Evolutionary conservation across 2,113 vertebrate species (phyloP), one percentile per base, ranked within the genome.

Genomic region (Prionailurus bengalensis): DNA sequence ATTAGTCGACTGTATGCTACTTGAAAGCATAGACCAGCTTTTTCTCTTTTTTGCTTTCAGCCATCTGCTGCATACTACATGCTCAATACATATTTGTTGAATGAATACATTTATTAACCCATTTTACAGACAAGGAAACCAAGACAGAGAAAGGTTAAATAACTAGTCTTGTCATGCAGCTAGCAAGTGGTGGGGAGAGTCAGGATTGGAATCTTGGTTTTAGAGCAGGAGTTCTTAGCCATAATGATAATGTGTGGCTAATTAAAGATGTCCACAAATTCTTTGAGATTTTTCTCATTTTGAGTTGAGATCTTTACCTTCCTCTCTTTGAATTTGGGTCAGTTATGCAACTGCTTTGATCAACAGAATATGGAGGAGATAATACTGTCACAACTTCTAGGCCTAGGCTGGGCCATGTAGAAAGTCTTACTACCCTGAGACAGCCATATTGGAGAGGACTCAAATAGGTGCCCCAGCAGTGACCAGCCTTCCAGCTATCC

Each of bases 111-210:
- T 66, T 93, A 68, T 66, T 48, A 80, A 85, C 27, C 10, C 21
- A 45, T 90, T 95, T 95, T 86, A 71, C 33, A 85, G 63, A 80
- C 31, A 86, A 74, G 25, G 31, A 89, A 84, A 39, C 19, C 36
- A 53, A 66, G 42, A 27, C 31, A 85, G 79, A 80, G 36, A 58
- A 76, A 31, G 33, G 21, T 68, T 74, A 73, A 85, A 65, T 85
- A 93, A 61, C 58, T 68, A 68, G 36, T 11, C 5, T 53, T 58
- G 19, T 71, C 31, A 71, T 9, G 68, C 3, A 53, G 48, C 17
- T 45, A 78, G 36, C 7, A 27, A 85, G 15, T 92, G 45, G 2
- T 55, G 8, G 82, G 12, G 82, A 87, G 71, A 88, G 36, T 16
- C 31, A 80, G 39, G 27, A 80, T 66, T 58, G 48, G 66, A 95